Conservation (phyloP, 2,113 vertebrate genomes). For the Pogonocichla stellata region DNA sequence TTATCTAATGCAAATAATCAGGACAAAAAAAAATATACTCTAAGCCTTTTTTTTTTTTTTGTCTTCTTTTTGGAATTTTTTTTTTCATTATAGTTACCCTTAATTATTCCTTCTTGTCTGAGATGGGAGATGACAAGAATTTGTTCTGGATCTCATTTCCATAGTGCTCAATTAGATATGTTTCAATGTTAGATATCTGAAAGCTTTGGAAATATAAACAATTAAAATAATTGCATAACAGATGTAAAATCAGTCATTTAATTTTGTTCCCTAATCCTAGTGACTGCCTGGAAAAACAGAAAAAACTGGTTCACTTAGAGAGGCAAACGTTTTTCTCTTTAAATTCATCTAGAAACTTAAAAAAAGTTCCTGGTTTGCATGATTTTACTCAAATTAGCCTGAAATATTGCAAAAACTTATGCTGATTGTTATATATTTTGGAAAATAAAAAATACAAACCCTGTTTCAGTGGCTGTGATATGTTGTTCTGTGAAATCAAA, state of each 20-base stretch:
- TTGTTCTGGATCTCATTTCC: not conserved
- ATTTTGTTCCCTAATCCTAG: not conserved
- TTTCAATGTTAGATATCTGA: not conserved
- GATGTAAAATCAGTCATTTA: not conserved
- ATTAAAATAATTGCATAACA: not conserved
- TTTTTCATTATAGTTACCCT: not conserved
- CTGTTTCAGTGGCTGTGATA: not conserved
- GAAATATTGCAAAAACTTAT: constrained; percentile 10
- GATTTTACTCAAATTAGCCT: not conserved
- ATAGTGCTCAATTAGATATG: not conserved
- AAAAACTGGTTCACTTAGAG: not conserved
- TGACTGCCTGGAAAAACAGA: not conserved
- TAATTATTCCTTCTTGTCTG: not conserved
- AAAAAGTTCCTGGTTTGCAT: constrained; percentile 4
- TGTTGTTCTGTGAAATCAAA: not conserved
- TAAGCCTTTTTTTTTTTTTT: not conserved
- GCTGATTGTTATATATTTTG: constrained; percentile 4
- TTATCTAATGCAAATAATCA: not conserved
- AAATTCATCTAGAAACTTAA: not conserved
- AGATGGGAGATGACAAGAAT: not conserved
- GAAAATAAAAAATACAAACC: constrained; percentile 53
- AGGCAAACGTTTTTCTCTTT: not conserved
- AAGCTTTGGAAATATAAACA: not conserved
- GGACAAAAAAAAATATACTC: not conserved
- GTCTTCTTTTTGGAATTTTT: not conserved